Evolutionary conservation across 2,888 invertebrate species (phyloP), one percentile per base, ranked within the genome.

Genomic region (Cenopis cana): DNA sequence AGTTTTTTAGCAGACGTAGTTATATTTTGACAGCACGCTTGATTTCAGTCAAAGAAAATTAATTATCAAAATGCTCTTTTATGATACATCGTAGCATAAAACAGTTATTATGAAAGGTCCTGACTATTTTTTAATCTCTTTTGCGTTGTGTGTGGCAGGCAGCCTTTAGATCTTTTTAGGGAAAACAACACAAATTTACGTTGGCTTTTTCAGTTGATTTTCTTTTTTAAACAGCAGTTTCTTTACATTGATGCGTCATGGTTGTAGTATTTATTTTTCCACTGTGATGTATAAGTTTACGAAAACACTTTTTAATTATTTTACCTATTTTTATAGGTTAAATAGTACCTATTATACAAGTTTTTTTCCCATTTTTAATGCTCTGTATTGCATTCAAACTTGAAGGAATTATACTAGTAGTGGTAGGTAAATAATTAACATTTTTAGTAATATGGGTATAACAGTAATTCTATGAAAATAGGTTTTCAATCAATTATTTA

Each of bases 91-190:
- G 33, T 52, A 50, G 14, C 20, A n/a, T n/a, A 38, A 11, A 64
- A 64, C n/a, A 20, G 62, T 64, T 64, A 38, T 62, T 20, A 52
- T 64, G n/a, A 52, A 62, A 64, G 52, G 62, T 64, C 52, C 36
- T 54, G n/a, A 38, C 11, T 64, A 11, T 38, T 54, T 54, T 61
- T 36, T 54, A 38, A 24, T 54, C n/a, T 64, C 20, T 38, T 64
- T 64, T 24, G n/a, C 20, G 14, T 24, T 64, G 64, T 38, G 38
- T 64, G 38, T 64, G 38, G 38, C 54, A 64, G 38, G 38, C 54
- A 64, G 64, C 52, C 24, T 64, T 64, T 14, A 38, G 64, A 64
- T 64, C 64, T 18, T 64, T 64, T 64, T 38, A 64, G 52, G 41
- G 54, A 68, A 59, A 38, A 41, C 60, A 54, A 68, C 52, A 36